These are phyloP conservation scores for Plagodis dolabraria DNA, from an alignment of 2,888 invertebrate species.

Conservation along the genomic window DNA sequence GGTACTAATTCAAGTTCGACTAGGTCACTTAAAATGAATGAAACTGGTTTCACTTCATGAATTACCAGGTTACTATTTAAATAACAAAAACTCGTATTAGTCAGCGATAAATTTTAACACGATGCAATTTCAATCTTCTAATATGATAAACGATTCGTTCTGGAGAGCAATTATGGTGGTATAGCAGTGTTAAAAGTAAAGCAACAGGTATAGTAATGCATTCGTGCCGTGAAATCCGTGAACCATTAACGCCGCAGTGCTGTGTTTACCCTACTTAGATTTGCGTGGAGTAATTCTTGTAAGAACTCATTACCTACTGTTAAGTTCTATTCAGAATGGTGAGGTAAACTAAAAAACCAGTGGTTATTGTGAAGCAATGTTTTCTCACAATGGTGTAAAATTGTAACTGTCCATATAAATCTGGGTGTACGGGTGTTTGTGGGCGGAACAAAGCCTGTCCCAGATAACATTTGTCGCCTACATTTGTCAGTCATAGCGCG, in stretches of 20 bases:
- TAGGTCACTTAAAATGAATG: conserved; percentile 15
- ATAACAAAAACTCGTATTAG: conserved; percentile 55
- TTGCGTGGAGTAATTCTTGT: conserved; percentile 33
- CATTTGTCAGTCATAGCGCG: conserved; percentile 47
- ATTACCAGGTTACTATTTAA: conserved; percentile 23
- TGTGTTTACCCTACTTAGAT: conserved; percentile 52
- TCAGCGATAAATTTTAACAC: conserved; percentile 57
- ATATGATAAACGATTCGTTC: conserved; percentile 80
- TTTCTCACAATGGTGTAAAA: conserved; percentile 34
- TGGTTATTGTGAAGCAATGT: conserved; percentile 12
- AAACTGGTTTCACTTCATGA: conserved; percentile 18
- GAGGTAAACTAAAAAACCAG: conserved; percentile 3
- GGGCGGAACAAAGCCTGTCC: conserved; percentile 43
- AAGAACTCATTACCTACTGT: conserved; percentile 23
- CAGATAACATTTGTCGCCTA: conserved; percentile 57
- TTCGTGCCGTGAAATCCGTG: conserved; percentile 61
- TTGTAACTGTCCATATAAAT: conserved; percentile 33
- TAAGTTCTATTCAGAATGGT: conserved; percentile 5
- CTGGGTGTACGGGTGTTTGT: conserved; percentile 29
- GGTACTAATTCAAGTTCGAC: conserved; percentile 19
- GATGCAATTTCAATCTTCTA: conserved; percentile 63
- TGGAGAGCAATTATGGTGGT: conserved; percentile 67
- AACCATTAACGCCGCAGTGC: conserved; percentile 62
- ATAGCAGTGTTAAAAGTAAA: conserved; percentile 55
- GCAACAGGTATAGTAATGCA: conserved; percentile 53